Conservation (phyloP, 2,888 invertebrate genomes). For the Eupithecia pulchellata region DNA sequence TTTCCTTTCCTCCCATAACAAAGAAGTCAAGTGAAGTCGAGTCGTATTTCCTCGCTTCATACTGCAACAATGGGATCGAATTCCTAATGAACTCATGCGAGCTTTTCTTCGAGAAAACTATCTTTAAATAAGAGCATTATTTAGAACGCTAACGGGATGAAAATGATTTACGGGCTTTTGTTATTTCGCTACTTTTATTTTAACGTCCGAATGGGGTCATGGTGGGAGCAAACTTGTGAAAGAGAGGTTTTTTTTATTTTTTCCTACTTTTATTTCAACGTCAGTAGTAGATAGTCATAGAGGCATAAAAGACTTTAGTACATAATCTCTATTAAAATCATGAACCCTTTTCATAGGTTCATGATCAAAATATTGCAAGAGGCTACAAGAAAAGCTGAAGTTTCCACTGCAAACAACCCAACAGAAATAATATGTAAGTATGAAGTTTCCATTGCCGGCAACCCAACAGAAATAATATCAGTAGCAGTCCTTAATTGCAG, state of each 20-base stretch:
- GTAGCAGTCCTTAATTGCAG: slow-evolving; percentile 41
- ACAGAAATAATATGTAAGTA: no score
- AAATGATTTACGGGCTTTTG: background rate
- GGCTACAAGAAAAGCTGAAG: no score
- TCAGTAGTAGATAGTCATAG: no score
- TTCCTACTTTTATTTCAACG: background rate
- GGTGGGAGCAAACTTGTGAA: background rate
- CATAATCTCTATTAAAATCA: no score
- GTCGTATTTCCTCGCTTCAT: slow-evolving; percentile 27
- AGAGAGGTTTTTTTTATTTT: background rate
- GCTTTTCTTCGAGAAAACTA: background rate
- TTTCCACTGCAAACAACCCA: background rate
- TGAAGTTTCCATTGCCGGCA: slow-evolving; percentile 3
- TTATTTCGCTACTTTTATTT: background rate
- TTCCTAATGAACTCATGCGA: slow-evolving; percentile 21
- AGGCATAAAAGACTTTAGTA: no score
- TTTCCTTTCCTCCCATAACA: slow-evolving; percentile 28
- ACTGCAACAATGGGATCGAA: slow-evolving; percentile 24
- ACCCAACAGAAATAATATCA: slow-evolving; percentile 37
- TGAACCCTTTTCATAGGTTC: no score
- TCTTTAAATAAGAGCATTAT: background rate
- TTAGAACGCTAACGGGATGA: slow-evolving; percentile 4
- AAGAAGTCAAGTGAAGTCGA: no score
- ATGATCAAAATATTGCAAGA: no score
- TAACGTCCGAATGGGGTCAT: background rate